Conservation (phyloP, 2,888 invertebrate species). For the Agrotis segetum region DNA sequence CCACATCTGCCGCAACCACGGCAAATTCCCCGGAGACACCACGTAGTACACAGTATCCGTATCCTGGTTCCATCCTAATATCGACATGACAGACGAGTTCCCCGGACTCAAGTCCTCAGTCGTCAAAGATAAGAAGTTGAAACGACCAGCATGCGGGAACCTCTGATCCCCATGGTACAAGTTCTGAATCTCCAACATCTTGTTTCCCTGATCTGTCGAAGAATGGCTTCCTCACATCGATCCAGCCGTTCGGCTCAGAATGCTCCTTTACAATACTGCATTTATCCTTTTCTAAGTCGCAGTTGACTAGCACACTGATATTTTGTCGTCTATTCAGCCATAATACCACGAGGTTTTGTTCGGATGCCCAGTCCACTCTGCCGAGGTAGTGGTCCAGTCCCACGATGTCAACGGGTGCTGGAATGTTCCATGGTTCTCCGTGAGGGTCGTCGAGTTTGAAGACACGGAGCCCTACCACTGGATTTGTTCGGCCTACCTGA, state of each 20-base stretch:
- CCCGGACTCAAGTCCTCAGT: conserved; percentile 89
- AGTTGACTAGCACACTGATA: conserved; percentile 91
- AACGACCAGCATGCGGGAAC: conserved; percentile 84
- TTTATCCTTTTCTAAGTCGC: conserved; percentile 84
- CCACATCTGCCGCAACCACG: conserved; percentile 93
- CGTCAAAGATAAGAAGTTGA: conserved; percentile 76
- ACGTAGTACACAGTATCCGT: conserved; percentile 92
- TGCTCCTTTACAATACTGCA: conserved; percentile 83
- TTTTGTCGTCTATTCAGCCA: conserved; percentile 97
- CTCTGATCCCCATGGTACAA: conserved; percentile 79
- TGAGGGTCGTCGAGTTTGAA: conserved; percentile 84
- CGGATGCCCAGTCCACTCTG: conserved; percentile 94
- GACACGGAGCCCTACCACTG: conserved; percentile 92
- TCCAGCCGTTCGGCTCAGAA: conserved; percentile 93
- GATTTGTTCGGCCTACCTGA: conserved; percentile 94
- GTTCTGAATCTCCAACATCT: conserved; percentile 85
- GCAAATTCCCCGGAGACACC: conserved; percentile 92
- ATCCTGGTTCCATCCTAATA: conserved; percentile 92
- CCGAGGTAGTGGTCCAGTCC: conserved; percentile 92
- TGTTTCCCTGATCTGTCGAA: conserved; percentile 86
- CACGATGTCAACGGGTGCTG: conserved; percentile 90
- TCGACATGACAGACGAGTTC: conserved; percentile 90
- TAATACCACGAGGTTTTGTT: conserved; percentile 92
- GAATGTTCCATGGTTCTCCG: conserved; percentile 81
- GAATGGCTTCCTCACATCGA: conserved; percentile 91